Conservation (phyloP, 1,140 invertebrate species). For the Drosophila serrata region DNA sequence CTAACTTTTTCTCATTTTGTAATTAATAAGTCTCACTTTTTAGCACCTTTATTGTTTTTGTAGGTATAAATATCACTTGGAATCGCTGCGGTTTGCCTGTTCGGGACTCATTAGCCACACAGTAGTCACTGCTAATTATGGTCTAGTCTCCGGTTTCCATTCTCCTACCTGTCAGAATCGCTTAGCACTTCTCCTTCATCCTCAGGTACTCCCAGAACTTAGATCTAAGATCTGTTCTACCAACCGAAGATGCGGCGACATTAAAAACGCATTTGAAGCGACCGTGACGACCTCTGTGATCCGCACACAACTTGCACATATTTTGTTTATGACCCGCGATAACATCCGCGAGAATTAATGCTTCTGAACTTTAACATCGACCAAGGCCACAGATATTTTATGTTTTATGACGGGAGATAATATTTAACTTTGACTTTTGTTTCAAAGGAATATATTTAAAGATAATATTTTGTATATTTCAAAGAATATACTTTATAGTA, state of each 20-base stretch:
- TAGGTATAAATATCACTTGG: constrained; percentile 20
- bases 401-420: neutral
- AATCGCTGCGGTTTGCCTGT: constrained; percentile 28
- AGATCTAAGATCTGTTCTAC: neutral
- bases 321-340: constrained; percentile 41
- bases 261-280: constrained; percentile 54
- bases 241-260: constrained; percentile 19
- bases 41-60: neutral
- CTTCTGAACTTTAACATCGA: constrained; percentile 25
- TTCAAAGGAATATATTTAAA: neutral
- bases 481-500: neutral
- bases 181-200: constrained; percentile 42
- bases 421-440: neutral
- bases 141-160: constrained; percentile 25
- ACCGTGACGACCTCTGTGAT: constrained; percentile 27
- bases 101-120: constrained; percentile 54
- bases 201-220: constrained; percentile 20
- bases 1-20: neutral
- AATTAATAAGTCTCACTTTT: neutral
- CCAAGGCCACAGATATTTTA: neutral
- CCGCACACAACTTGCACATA: constrained; percentile 35
- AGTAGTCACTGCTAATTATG: constrained; percentile 62
- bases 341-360: constrained; percentile 32
- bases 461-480: neutral
- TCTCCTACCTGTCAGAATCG: constrained; percentile 41